Evolutionary conservation across 35 echinoderm and acorn worm species (phyloP), one percentile per base, ranked within the genome.

Genomic region (Ophioderma brevispina): DNA sequence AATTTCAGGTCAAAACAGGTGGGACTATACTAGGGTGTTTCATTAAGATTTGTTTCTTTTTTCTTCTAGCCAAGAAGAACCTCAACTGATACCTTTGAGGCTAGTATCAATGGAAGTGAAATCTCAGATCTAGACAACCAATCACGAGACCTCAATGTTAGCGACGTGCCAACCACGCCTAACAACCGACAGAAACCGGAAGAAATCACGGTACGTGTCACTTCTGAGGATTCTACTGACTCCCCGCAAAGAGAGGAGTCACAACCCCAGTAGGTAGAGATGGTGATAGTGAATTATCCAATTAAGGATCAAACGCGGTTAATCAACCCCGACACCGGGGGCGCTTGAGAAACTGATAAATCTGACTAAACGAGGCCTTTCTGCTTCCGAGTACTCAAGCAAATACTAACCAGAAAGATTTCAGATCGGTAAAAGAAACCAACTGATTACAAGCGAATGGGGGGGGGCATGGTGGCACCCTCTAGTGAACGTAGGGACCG

Each of bases 141-240:
- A 21, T 52, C 46, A 8, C 46, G 8, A 52, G 46, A 52, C 46
- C 21, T 52, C 2, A 18, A 18, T 25, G n/a, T 30, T 25, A 30
- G 17, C 17, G 3, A 3, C 28, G 2, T 30, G 28, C 23, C 59
- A 25, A 70, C 59, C 10, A 8, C 59, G 4, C 4, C 15, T 70
- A 30, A 30, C 59, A 70, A 30, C 17, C 59, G 59, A 25, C 15
- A 13, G 28, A 25, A 18, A 25, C 17, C 28, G 23, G 59, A 70
- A 70, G 59, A 70, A 70, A 70, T 70, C 59, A 70, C 59, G 59
- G 59, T 70, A 70, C 59, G 59, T 70, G 59, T 70, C 15, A 70
- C 59, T 15, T 2, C 5, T 25, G 59, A 70, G 17, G 59, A 70
- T 17, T 8, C 41, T 8, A 8, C 41, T 25, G 59, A 70, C 23